Evolutionary conservation across 64 coral and sea anemone genomes (phyloP), one percentile per base, ranked within the genome.

Genomic region (Actinia tenebrosa): DNA sequence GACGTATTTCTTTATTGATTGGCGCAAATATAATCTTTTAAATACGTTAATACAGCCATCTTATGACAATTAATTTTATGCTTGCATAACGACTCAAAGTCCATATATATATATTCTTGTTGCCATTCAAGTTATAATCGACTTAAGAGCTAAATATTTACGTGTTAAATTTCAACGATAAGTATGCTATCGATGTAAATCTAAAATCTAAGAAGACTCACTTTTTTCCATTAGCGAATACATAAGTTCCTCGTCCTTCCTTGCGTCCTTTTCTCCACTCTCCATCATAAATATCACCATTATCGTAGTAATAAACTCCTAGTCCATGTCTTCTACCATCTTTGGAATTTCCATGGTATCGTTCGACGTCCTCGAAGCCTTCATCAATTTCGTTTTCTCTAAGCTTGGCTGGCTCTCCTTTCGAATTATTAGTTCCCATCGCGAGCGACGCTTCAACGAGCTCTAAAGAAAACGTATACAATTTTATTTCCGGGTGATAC

Each of bases 221-320:
- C 95, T 89, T 91, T 46, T 86, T 82, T 44, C 95, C 92, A 84
- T 94, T 82, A 15, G 84, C 89, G 64, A 91, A 98, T n/a, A 64
- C 89, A 69, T 98, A 98, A 47, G 81, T 82, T 45, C 95, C 95
- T 50, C 85, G 91, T 37, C 95, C 95, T 42, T 98, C 87, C 63
- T 98, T 98, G 53, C 80, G 93, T 6, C 91, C 92, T 59, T 98
- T 98, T 37, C 90, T 90, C 95, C 95, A 98, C 44, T 94, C 89
- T 5, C 95, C 95, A 80, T 98, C 95, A 59, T 94, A 98, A 45
- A 98, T 98, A 55, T 98, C 95, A 30, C 95, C 95, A 89, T 98
- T 98, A 22, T 80, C 64, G 47, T 89, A 98, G 55, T 53, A 98
- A 88, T 89, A 98, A n/a, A 91, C 89, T 64, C 95, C 95, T 63